These are phyloP conservation scores for Athene cunicularia DNA, from an alignment of 2,113 vertebrate species.

Conservation along the genomic window DNA sequence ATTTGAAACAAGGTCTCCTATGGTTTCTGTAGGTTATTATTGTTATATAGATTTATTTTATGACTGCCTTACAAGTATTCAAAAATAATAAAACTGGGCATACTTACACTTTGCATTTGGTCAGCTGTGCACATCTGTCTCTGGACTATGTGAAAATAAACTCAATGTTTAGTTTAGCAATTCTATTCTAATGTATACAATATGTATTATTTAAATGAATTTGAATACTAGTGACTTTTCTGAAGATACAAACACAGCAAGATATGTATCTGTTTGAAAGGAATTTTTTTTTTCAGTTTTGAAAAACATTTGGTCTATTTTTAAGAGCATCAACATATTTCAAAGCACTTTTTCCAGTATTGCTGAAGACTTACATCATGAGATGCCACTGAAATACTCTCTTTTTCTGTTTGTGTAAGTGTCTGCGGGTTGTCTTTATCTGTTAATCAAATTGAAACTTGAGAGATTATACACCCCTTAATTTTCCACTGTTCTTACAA, in stretches of 20 bases:
- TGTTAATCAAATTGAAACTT: neutral
- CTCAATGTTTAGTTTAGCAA: neutral
- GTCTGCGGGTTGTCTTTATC: neutral
- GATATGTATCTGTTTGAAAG: neutral
- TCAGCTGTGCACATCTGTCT: neutral
- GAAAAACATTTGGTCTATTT: neutral
- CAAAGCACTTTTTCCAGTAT: neutral
- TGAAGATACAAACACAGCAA: neutral
- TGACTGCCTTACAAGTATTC: neutral
- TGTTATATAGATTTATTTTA: neutral
- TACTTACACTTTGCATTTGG: neutral
- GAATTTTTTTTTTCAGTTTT: neutral
- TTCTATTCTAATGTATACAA: neutral
- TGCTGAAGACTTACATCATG: neutral
- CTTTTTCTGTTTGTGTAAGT: neutral
- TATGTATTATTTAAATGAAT: neutral
- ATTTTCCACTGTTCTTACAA: neutral
- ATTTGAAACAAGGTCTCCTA: neutral
- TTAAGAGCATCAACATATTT: neutral
- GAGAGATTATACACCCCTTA: neutral
- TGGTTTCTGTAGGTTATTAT: neutral
- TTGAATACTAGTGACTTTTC: neutral
- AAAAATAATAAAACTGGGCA: neutral
- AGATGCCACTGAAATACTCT: neutral
- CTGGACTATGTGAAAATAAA: neutral